These are phyloP conservation scores for Amitus sp. DNA, from an alignment of 2,888 invertebrate genomes.

Conservation along the genomic window DNA sequence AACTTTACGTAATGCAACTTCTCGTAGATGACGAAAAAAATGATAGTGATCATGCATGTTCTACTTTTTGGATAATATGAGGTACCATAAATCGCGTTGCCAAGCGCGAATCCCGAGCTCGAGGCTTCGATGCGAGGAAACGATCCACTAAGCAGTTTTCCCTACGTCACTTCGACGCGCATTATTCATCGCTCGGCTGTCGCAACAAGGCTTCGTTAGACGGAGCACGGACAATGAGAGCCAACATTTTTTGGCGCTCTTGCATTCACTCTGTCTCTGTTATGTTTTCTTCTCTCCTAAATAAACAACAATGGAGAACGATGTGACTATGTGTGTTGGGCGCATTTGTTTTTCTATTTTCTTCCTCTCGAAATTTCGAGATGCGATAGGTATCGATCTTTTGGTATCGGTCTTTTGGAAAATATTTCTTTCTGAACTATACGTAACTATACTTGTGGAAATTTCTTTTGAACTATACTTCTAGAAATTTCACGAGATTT, in stretches of 20 bases:
- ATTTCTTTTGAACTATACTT: too few species aligned
- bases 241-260: slow-evolving; percentile 5
- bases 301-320: slow-evolving; percentile 65
- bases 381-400: too few species aligned
- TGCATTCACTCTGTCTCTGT: slow-evolving; percentile 23
- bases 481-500: too few species aligned
- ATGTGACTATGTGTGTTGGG: slow-evolving; percentile 50
- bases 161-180: slow-evolving; percentile 1
- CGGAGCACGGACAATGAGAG: background rate
- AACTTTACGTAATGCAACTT: slow-evolving; percentile 3
- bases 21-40: slow-evolving; percentile 2
- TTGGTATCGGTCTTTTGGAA: too few species aligned
- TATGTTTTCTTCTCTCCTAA: slow-evolving; percentile 51
- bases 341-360: too few species aligned
- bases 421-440: too few species aligned
- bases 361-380: too few species aligned
- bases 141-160: slow-evolving; percentile 5
- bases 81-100: background rate
- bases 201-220: background rate
- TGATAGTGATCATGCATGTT: background rate
- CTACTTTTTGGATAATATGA: slow-evolving; percentile 1
- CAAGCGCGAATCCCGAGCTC: slow-evolving; percentile 8
- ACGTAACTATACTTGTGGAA: too few species aligned
- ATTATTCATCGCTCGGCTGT: background rate
- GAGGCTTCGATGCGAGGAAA: background rate